phyloP scores from a whole-genome alignment of 2,113 vertebrate genomes.

The Chauna torquata region DNA sequence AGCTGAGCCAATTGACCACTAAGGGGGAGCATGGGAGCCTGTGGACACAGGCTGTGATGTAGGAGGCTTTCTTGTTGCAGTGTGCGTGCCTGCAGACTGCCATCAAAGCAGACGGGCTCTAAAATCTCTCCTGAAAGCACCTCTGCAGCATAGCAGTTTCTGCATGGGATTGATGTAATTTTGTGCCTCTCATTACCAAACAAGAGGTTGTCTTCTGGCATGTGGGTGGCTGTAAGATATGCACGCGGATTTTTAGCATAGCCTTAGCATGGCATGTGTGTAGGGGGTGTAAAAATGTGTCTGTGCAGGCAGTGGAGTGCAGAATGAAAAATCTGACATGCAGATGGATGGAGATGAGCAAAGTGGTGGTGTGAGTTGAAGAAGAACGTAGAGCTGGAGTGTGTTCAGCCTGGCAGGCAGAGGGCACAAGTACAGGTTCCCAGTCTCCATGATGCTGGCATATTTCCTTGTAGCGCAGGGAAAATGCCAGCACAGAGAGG shows the following conservation, averaged over 20 bases:
- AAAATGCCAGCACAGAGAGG: not conserved
- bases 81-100: not conserved
- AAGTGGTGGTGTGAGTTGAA: not conserved
- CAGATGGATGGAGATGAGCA: constrained; percentile 46
- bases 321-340: constrained; percentile 2
- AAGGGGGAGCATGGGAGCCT: not conserved
- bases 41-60: not conserved
- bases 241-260: constrained; percentile 46
- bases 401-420: not conserved
- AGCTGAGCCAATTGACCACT: not conserved
- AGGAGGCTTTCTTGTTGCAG: not conserved
- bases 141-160: constrained; percentile 1
- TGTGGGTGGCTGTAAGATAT: constrained; percentile 61
- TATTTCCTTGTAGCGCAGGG: not conserved
- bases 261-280: constrained; percentile 47
- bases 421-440: not conserved
- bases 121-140: not conserved
- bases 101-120: rapidly evolving
- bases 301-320: constrained; percentile 19
- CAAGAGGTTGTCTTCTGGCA: constrained; percentile 52
- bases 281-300: constrained; percentile 54
- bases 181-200: constrained; percentile 22
- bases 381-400: not conserved
- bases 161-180: constrained; percentile 28
- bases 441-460: rapidly evolving